Conservation (phyloP, 1,140 invertebrate genomes). For the Pogonomyrmex californicus region DNA sequence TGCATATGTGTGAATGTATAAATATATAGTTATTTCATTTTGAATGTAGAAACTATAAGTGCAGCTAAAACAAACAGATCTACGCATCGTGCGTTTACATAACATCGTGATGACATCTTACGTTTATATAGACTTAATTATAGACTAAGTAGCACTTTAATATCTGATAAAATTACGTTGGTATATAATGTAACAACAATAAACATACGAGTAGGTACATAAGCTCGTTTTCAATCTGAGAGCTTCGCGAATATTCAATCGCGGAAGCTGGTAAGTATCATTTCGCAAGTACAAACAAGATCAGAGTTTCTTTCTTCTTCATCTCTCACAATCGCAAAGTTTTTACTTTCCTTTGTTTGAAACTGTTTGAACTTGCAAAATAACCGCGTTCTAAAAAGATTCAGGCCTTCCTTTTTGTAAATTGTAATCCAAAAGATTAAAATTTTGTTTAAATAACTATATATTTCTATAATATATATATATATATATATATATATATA, state of each 20-base stretch:
- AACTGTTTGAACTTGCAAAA: conserved; percentile 71
- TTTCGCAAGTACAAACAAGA: conserved; percentile 74
- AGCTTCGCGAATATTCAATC: conserved; percentile 50
- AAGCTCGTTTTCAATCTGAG: conserved; percentile 71
- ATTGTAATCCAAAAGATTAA: conserved; percentile 18
- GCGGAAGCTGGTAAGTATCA: conserved; percentile 39
- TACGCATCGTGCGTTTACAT: conserved; percentile 4
- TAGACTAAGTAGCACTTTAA: conserved; percentile 66
- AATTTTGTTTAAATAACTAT: neutral
- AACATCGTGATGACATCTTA: conserved; percentile 23
- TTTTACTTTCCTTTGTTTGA: neutral
- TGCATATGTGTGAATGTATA: neutral
- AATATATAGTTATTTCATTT: conserved; percentile 12
- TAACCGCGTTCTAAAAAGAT: conserved; percentile 44
- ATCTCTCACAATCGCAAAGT: neutral
- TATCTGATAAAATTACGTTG: conserved; percentile 71
- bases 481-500: too few species aligned
- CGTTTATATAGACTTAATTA: conserved; percentile 51
- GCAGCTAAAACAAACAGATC: conserved; percentile 30
- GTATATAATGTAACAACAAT: conserved; percentile 64
- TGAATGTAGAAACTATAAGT: neutral
- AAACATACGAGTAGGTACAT: conserved; percentile 70
- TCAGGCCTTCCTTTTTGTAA: conserved; percentile 68
- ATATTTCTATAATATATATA: too few species aligned
- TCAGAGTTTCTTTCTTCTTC: neutral